Conservation (phyloP, 2,888 invertebrate genomes). For the Cephus rjabovi region DNA sequence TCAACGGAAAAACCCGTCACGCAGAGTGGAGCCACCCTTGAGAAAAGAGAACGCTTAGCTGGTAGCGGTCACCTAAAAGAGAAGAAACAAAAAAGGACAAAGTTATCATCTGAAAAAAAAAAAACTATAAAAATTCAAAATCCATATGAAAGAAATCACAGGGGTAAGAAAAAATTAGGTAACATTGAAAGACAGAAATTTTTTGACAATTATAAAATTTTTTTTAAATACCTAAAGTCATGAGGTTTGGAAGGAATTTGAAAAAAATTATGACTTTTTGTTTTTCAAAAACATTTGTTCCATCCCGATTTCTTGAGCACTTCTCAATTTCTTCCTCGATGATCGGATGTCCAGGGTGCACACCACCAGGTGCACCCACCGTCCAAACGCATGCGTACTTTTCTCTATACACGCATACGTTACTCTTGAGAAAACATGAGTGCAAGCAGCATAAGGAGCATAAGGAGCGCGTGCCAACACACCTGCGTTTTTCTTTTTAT, state of each 20-base stretch:
- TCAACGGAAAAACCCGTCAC: conserved; percentile 14
- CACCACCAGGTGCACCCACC: not conserved
- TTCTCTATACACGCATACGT: not conserved
- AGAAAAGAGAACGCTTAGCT: not conserved
- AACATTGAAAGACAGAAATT: too few relatives aligned
- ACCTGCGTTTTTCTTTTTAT: conserved; percentile 19
- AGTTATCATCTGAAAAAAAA: not conserved
- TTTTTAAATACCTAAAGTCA: too few relatives aligned
- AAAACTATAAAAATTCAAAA: not conserved
- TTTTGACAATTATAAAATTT: too few relatives aligned
- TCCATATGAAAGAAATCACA: not conserved
- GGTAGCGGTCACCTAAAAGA: not conserved
- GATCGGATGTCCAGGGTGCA: not conserved
- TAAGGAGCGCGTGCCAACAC: conserved; percentile 23
- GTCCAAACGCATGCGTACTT: not conserved
- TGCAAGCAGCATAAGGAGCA: not conserved
- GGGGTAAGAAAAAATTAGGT: not conserved
- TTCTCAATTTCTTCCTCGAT: not conserved
- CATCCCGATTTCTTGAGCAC: not conserved
- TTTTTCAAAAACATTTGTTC: not conserved
- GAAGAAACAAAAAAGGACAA: not conserved
- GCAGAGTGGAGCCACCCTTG: not conserved
- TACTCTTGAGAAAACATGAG: conserved; percentile 1
- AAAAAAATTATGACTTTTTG: too few relatives aligned
- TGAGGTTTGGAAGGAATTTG: too few relatives aligned